phyloP scores from a whole-genome alignment of 2,113 vertebrate species.

The Spermophilus dauricus region DNA sequence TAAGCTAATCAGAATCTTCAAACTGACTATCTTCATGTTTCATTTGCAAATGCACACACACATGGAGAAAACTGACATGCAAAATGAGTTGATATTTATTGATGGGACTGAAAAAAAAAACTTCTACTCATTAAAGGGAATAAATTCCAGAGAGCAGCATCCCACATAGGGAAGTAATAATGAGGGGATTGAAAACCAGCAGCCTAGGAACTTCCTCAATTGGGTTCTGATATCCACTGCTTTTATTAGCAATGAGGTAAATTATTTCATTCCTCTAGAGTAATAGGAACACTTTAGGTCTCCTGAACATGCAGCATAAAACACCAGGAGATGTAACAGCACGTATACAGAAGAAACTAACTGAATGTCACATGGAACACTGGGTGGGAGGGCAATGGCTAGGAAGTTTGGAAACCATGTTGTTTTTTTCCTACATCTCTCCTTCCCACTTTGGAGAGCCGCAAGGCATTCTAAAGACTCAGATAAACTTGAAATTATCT shows the following conservation, averaged over 20 bases:
- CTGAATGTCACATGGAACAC: neutral
- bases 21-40: neutral
- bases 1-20: neutral
- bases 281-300: neutral
- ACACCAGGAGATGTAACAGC: neutral
- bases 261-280: slow-evolving; percentile 31
- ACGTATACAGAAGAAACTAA: neutral
- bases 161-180: neutral
- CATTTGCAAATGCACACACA: neutral
- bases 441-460: neutral
- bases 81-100: neutral
- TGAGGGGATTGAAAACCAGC: neutral
- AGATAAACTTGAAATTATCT: neutral
- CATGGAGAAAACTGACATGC: neutral
- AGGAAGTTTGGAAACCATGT: too few species aligned
- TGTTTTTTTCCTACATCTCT: too few species aligned
- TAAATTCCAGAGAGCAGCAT: neutral
- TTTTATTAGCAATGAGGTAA: slow-evolving; percentile 65
- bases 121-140: neutral
- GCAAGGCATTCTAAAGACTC: neutral
- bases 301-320: slow-evolving; percentile 3
- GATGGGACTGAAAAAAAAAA: neutral
- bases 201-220: neutral
- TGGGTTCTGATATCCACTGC: neutral
- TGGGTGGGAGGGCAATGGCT: too few species aligned